Evolutionary conservation across 2,113 vertebrate species (phyloP), one percentile per base, ranked within the genome.

Genomic region (Phoenicopterus ruber): DNA sequence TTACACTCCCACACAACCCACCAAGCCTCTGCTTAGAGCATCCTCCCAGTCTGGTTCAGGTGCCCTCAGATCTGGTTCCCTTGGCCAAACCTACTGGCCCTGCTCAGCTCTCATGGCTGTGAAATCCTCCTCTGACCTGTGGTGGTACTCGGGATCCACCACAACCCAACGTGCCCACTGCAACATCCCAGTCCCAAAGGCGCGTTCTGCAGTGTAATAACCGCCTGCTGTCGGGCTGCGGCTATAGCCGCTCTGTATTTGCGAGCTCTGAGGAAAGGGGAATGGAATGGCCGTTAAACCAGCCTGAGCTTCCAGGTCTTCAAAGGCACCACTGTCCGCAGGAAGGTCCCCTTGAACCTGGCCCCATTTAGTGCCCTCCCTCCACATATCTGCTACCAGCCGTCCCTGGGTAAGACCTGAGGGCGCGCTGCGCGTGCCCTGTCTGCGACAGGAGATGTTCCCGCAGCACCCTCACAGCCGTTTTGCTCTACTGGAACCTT

Each of bases 341-440:
- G 57, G 55, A 86, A 82, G 29, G 17, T 54, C 13, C 21, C n/a
- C 42, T 36, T 79, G 61, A 82, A 63, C 40, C 47, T 52, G 18
- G 40, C 21, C 21, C 52, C 6, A 3, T 69, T 85, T 38, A 55
- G n/a, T 55, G 29, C 14, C 29, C n/a, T 46, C 25, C 50, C 31
- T 81, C 84, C 55, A 52, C 1, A 8, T 38, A 72, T 11, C 46
- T 1, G 1, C 94, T 70, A 62, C 42, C 36, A 81, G 38, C 31
- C 1, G 1, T 6, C 42, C 29, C 36, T 9, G 17, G 29, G 31
- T 34, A 29, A 31, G 44, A 38, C 6, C 36, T 7, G 20, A 80
- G 31, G 26, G 44, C 0, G 0, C 3, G 5, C 67, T 72, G 72
- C 2, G 1, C 0, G 1, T 49, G 17, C 5, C 61, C 54, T 0